Evolutionary conservation across 2,797 vertebrate species (phyloP).

Genomic region (Amphiprion clarkii): DNA sequence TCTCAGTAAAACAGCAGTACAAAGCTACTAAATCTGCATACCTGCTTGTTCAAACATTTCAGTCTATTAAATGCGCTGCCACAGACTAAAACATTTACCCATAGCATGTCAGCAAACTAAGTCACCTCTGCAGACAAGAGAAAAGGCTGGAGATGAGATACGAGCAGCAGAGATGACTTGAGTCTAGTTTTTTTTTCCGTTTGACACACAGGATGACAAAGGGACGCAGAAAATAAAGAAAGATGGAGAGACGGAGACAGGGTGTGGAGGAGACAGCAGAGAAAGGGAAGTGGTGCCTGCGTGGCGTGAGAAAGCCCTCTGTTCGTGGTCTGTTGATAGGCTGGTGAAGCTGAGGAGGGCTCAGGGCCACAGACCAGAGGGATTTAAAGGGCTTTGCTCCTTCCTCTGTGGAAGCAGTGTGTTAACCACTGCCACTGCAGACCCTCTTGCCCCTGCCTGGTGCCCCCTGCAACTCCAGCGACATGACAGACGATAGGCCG

Average conservation of each 20-base stretch:
- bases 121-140: conserved; percentile 33
- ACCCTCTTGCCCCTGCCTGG: conserved; percentile 59
- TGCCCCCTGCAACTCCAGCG: conserved; percentile 59
- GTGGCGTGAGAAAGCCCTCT: conserved; percentile 80
- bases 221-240: conserved; percentile 38
- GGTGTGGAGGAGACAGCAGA: conserved; percentile 69
- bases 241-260: conserved; percentile 54
- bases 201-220: conserved; percentile 43
- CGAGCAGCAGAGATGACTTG: conserved; percentile 36
- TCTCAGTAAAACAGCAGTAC: conserved; percentile 8
- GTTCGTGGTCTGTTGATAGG: conserved; percentile 75
- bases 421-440: conserved; percentile 63
- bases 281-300: conserved; percentile 76
- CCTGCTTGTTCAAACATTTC: conserved; percentile 14
- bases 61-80: conserved; percentile 13
- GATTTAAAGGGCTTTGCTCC: conserved; percentile 83
- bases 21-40: conserved; percentile 17
- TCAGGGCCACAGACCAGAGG: conserved; percentile 75
- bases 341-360: conserved; percentile 73
- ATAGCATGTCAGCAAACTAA: conserved; percentile 14
- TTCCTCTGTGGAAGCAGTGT: conserved; percentile 78
- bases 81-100: conserved; percentile 16
- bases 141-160: conserved; percentile 61
- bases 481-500: conserved; percentile 60
- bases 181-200: conserved; percentile 36